A percentile compares a stretch with the other conserved stretches of the same genome.
phyloP scores from a whole-genome alignment of 2,888 invertebrate species.

The Megamerina dolium region DNA sequence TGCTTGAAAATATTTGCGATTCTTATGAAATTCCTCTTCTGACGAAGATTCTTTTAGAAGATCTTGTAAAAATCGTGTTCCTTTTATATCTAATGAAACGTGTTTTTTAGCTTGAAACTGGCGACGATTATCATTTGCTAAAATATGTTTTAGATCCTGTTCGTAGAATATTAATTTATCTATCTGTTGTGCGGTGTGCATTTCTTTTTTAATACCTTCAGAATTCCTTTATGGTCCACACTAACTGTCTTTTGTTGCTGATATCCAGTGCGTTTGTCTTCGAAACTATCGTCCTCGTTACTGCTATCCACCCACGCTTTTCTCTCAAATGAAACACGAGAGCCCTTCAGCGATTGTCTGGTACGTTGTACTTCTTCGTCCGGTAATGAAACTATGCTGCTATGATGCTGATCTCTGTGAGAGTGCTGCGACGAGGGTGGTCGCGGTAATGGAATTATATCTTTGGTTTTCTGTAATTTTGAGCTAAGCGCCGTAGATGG shows the following conservation, averaged over 20 bases:
- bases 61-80: constrained; percentile 46
- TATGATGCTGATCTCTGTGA: constrained; percentile 42
- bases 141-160: constrained; percentile 43
- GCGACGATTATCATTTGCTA: constrained; percentile 46
- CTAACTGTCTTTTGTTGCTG: constrained; percentile 49
- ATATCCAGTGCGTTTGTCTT: constrained; percentile 46
- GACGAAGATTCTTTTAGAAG: constrained; percentile 48
- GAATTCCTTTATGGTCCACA: constrained; percentile 48
- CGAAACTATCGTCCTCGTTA: constrained; percentile 49
- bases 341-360: constrained; percentile 46
- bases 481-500: constrained; percentile 19
- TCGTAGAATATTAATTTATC: no score
- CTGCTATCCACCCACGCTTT: constrained; percentile 38
- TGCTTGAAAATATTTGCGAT: constrained; percentile 47
- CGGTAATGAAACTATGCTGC: constrained; percentile 31
- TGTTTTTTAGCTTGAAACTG: constrained; percentile 50
- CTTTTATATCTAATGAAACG: constrained; percentile 47
- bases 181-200: no score
- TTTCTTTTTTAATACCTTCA: constrained; percentile 32
- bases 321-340: constrained; percentile 46
- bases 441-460: constrained; percentile 36
- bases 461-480: constrained; percentile 14
- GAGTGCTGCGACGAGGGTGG: constrained; percentile 40
- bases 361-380: constrained; percentile 39
- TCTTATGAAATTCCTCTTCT: constrained; percentile 48